Evolutionary conservation across 1,140 invertebrate species (phyloP).

Genomic region (Rhyzopertha dominica): DNA sequence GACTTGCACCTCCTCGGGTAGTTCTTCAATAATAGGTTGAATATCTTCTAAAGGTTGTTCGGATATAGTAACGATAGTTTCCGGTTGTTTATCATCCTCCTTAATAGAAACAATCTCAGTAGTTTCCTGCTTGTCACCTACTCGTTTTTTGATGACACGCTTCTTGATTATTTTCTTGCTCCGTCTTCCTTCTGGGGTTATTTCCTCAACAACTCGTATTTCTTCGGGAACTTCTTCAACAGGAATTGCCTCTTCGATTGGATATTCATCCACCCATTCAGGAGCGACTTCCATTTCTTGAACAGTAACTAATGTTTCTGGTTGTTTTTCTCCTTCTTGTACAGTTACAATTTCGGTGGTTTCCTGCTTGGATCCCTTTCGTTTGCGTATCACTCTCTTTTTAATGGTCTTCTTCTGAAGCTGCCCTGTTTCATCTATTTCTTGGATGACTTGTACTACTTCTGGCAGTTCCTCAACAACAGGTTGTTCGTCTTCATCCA

Average conservation of each 20-base stretch:
- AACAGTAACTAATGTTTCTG: slow-evolving; percentile 35
- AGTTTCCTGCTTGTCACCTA: slow-evolving; percentile 25
- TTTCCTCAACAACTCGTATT: slow-evolving; percentile 32
- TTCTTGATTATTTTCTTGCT: slow-evolving; percentile 46
- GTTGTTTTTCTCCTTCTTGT: slow-evolving; percentile 44
- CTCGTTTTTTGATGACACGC: slow-evolving; percentile 35
- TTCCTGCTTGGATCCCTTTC: slow-evolving; percentile 38
- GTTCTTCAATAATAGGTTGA: no score
- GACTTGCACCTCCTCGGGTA: slow-evolving; percentile 34
- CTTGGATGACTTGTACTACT: slow-evolving; percentile 30
- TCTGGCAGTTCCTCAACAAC: slow-evolving; percentile 33
- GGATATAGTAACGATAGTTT: slow-evolving; percentile 37
- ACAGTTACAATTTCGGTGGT: slow-evolving; percentile 43
- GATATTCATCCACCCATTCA: slow-evolving; percentile 33
- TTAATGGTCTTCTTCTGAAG: slow-evolving; percentile 42
- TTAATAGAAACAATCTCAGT: slow-evolving; percentile 38
- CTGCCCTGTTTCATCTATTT: slow-evolving; percentile 29
- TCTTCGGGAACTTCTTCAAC: slow-evolving; percentile 29
- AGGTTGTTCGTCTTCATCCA: slow-evolving; percentile 31
- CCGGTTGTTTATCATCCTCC: slow-evolving; percentile 41
- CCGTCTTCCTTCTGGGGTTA: slow-evolving; percentile 34
- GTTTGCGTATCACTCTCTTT: slow-evolving; percentile 41
- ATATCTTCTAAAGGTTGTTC: slow-evolving; percentile 27
- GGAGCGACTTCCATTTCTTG: slow-evolving; percentile 17
- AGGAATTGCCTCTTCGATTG: slow-evolving; percentile 35